Evolutionary conservation across 1,140 invertebrate genomes (phyloP).

Genomic region (Manduca sexta): DNA sequence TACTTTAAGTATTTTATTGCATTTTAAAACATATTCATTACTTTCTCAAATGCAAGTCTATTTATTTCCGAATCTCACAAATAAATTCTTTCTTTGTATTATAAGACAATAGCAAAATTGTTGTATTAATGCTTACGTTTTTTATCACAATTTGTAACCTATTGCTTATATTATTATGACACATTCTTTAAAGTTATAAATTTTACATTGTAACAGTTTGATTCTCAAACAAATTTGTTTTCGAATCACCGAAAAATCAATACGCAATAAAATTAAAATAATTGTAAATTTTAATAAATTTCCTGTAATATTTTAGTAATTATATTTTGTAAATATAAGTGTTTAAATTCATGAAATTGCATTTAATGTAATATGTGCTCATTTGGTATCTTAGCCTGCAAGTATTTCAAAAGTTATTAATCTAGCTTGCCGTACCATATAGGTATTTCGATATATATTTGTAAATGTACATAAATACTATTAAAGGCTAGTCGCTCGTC

Average conservation of each 20-base stretch:
- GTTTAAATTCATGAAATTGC: constrained; percentile 45
- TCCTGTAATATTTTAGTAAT: too few relatives aligned
- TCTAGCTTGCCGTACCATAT: constrained; percentile 23
- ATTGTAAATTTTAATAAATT: too few relatives aligned
- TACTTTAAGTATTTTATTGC: constrained; percentile 24
- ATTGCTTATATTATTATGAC: too few relatives aligned
- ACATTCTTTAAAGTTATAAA: too few relatives aligned
- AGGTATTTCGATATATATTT: constrained; percentile 30
- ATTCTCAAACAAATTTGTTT: too few relatives aligned
- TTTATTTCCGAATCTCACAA: constrained; percentile 17
- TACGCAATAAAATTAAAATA: too few relatives aligned
- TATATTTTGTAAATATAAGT: constrained; percentile 29
- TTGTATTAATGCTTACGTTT: not conserved
- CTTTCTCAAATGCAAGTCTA: not conserved
- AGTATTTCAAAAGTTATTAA: constrained; percentile 19
- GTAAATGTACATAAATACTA: constrained; percentile 16
- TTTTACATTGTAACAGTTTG: too few relatives aligned
- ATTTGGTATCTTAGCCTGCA: constrained; percentile 16
- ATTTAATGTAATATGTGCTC: constrained; percentile 61
- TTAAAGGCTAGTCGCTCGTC: constrained; percentile 52
- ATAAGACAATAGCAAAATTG: too few relatives aligned
- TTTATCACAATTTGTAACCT: too few relatives aligned
- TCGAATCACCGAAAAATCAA: too few relatives aligned
- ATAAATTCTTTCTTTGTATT: not conserved
- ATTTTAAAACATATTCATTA: not conserved